Percentiles rank a stretch among this genome's conserved stretches.
phyloP scores from a whole-genome alignment of 2,797 vertebrate genomes.

The Eulemur mongoz region DNA sequence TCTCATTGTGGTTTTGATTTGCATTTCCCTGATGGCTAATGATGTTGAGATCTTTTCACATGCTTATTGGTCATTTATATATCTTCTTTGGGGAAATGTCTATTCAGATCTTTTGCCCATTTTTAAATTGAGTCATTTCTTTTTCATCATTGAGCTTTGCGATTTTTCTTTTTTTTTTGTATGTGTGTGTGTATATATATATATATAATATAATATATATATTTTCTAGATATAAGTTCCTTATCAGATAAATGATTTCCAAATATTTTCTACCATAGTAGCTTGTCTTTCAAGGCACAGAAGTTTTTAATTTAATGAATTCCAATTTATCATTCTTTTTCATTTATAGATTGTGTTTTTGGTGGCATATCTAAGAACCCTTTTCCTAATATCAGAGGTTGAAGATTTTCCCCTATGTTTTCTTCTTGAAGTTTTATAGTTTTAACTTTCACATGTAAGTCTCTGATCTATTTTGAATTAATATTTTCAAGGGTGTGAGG shows the following conservation, averaged over 20 bases:
- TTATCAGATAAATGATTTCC: neutral
- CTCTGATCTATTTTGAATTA: neutral
- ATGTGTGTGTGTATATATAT: no score
- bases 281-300: neutral
- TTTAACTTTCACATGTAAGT: neutral
- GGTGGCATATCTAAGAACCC: neutral
- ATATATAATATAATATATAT: neutral
- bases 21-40: neutral
- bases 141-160: neutral
- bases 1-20: neutral
- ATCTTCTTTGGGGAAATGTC: neutral
- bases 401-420: neutral
- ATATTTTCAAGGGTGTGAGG: neutral
- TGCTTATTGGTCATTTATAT: neutral
- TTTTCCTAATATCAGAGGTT: neutral
- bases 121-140: neutral
- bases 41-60: neutral
- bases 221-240: neutral
- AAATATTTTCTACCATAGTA: neutral
- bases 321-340: neutral
- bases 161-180: neutral
- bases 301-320: slow-evolving; percentile 23
- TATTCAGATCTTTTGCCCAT: neutral
- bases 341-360: neutral
- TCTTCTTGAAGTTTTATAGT: neutral